Conservation (phyloP, 1,140 invertebrate species). For the Eupeodes corollae region DNA sequence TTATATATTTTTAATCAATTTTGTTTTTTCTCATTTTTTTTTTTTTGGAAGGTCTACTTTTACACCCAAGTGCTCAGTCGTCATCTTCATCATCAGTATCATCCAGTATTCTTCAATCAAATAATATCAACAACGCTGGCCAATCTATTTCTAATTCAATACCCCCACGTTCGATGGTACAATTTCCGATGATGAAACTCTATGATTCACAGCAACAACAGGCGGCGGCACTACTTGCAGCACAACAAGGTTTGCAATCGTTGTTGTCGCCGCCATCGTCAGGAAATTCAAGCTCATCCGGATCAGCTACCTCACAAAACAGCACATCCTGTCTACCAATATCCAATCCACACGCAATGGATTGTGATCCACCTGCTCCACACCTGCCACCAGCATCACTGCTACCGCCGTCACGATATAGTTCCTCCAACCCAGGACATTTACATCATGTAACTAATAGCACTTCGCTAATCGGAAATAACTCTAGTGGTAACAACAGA, state of each 20-base stretch:
- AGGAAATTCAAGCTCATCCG: slow-evolving; percentile 1
- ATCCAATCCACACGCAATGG: slow-evolving; percentile 33
- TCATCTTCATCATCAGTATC: slow-evolving; percentile 1
- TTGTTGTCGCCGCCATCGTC: slow-evolving; percentile 6
- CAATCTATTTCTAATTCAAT: neutral
- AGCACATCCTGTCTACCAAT: neutral
- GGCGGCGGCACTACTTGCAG: slow-evolving; percentile 5
- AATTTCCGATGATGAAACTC: slow-evolving; percentile 2
- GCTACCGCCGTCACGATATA: slow-evolving; percentile 3
- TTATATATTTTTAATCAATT: neutral
- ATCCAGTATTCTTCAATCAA: slow-evolving; percentile 5
- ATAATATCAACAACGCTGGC: slow-evolving; percentile 11
- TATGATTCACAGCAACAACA: slow-evolving; percentile 7
- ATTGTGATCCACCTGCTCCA: slow-evolving; percentile 30
- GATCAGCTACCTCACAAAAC: neutral
- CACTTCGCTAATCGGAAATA: neutral
- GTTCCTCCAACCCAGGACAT: neutral
- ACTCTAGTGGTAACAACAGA: neutral
- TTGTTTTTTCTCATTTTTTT: neutral
- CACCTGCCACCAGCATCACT: slow-evolving; percentile 10
- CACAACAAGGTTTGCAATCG: slow-evolving; percentile 7
- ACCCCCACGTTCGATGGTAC: no score
- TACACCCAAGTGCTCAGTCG: slow-evolving; percentile 14
- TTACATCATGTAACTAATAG: neutral
- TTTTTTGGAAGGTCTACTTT: slow-evolving; percentile 16